These are phyloP conservation scores for Bettongia penicillata DNA, from an alignment of 2,113 vertebrate genomes.

Conservation along the genomic window DNA sequence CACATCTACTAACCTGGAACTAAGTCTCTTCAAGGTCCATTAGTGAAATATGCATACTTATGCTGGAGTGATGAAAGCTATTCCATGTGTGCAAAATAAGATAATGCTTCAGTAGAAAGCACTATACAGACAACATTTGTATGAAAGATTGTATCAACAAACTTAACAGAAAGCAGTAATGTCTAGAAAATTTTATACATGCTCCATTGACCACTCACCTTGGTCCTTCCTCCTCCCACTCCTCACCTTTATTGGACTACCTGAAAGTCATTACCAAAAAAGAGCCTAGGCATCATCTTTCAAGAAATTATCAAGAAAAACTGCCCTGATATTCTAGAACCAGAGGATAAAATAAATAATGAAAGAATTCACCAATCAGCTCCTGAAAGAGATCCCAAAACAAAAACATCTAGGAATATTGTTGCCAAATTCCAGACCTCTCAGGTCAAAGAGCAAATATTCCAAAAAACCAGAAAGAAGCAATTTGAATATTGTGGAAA, in stretches of 20 bases:
- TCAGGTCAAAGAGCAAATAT: too few relatives aligned
- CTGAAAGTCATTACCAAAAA: too few relatives aligned
- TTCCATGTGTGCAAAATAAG: constrained; percentile 8
- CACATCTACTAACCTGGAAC: constrained; percentile 81
- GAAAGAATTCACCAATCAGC: too few relatives aligned
- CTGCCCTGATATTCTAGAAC: too few relatives aligned
- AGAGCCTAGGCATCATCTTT: too few relatives aligned
- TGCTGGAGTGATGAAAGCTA: constrained; percentile 77
- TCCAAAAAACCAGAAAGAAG: too few relatives aligned
- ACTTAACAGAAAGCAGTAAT: not conserved
- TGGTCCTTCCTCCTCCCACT: not conserved
- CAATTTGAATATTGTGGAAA: too few relatives aligned
- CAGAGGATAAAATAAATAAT: too few relatives aligned
- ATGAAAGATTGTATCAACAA: not conserved
- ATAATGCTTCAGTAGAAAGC: not conserved
- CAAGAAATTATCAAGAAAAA: too few relatives aligned
- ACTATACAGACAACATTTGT: not conserved
- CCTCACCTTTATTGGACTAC: not conserved
- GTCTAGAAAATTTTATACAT: not conserved
- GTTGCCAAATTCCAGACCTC: too few relatives aligned
- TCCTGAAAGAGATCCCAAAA: too few relatives aligned
- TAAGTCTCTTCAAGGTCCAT: constrained; percentile 79
- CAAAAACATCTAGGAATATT: too few relatives aligned
- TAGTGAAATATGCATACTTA: constrained; percentile 75
- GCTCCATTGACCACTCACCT: not conserved